Percentiles rank a stretch among this genome's conserved stretches.
Evolutionary conservation across 2,888 invertebrate species (phyloP).

Genomic region (Uropetala carovei): DNA sequence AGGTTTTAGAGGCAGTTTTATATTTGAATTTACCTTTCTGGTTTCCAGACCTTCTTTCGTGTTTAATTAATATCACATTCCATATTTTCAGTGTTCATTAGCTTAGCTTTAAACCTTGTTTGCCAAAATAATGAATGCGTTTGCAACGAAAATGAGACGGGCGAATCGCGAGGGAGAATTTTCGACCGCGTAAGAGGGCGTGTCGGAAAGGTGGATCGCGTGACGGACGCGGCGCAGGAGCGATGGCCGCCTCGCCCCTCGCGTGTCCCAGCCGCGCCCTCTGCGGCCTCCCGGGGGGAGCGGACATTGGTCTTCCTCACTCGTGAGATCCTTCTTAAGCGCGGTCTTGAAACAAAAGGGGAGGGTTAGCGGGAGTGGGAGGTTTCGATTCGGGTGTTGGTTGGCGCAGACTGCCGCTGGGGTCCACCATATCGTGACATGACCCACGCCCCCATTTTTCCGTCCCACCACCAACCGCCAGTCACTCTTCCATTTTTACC

Average conservation of each 20-base stretch:
- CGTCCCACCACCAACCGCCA: background rate
- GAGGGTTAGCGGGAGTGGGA: slow-evolving; percentile 14
- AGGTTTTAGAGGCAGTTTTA: too few relatives aligned
- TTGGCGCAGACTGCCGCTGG: background rate
- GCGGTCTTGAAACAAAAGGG: background rate
- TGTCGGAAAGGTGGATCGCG: background rate
- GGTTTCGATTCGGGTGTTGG: slow-evolving; percentile 31
- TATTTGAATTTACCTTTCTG: too few relatives aligned
- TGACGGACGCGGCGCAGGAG: background rate
- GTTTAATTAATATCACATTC: too few relatives aligned
- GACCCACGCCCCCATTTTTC: slow-evolving; percentile 26
- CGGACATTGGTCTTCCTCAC: slow-evolving; percentile 40
- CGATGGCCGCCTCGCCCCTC: slow-evolving; percentile 49
- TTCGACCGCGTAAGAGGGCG: background rate
- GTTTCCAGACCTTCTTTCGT: too few relatives aligned
- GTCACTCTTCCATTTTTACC: background rate
- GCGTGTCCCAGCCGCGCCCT: slow-evolving; percentile 59
- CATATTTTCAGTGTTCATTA: too few relatives aligned
- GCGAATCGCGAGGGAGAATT: background rate
- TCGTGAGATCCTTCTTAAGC: background rate
- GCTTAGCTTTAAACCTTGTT: too few relatives aligned
- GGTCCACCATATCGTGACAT: slow-evolving; percentile 41
- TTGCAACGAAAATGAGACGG: background rate
- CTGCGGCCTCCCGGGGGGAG: background rate
- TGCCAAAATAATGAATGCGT: too few relatives aligned